Evolutionary conservation across 1,140 invertebrate species (phyloP).

Genomic region (Spodoptera frugiperda): DNA sequence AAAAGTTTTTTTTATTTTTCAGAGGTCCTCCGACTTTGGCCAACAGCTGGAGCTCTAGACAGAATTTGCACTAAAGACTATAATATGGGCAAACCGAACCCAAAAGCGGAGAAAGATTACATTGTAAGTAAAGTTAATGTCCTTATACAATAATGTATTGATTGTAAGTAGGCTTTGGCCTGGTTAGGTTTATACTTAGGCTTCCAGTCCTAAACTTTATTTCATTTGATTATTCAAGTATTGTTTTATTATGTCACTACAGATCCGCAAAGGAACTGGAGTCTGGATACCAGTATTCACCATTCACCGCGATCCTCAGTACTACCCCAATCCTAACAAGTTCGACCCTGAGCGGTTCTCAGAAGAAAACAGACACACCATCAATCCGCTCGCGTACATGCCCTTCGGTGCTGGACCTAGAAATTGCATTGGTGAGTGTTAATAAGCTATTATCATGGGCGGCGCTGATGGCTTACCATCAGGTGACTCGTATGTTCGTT

Average conservation of each 20-base stretch:
- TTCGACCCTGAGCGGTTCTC: constrained; percentile 87
- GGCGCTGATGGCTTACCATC: too few species aligned
- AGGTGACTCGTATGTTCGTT: too few species aligned
- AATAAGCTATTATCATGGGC: too few species aligned
- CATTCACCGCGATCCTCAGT: constrained; percentile 85
- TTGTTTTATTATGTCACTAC: constrained; percentile 45
- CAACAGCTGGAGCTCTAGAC: constrained; percentile 80
- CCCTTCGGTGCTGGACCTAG: constrained; percentile 88
- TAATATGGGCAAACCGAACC: constrained; percentile 63
- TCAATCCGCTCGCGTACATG: constrained; percentile 81
- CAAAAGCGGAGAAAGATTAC: constrained; percentile 53
- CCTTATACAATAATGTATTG: too few species aligned
- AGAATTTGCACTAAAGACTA: constrained; percentile 85
- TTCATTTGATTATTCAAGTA: neutral
- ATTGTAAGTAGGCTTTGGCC: too few species aligned
- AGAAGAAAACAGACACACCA: constrained; percentile 80
- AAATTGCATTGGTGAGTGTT: constrained; percentile 87
- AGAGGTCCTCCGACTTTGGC: constrained; percentile 86
- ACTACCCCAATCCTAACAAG: constrained; percentile 83
- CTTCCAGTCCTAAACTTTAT: too few species aligned
- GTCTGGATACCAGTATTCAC: constrained; percentile 75
- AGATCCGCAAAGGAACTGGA: constrained; percentile 64
- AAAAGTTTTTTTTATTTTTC: constrained; percentile 32
- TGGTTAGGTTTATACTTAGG: too few species aligned
- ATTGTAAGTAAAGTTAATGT: constrained; percentile 50